Percentiles rank a stretch among this genome's conserved stretches.
These are phyloP conservation scores for Yponomeuta sedellus DNA, from an alignment of 2,888 invertebrate species.

Conservation along the genomic window DNA sequence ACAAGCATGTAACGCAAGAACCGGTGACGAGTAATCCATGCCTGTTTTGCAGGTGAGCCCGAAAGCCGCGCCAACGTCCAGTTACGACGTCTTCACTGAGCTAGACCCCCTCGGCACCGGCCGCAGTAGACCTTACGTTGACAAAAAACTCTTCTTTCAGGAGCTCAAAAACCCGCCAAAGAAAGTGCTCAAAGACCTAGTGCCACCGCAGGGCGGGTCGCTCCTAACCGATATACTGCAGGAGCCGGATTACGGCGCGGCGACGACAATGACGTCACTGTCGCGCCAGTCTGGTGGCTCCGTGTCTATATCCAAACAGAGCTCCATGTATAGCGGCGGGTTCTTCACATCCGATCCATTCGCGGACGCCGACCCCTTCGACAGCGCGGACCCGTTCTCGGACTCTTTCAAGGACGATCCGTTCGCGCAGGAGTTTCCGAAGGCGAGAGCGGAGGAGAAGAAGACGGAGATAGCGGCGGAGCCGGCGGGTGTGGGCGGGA, in stretches of 20 bases:
- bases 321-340: slow-evolving; percentile 39
- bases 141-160: slow-evolving; percentile 97
- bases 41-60: slow-evolving; percentile 62
- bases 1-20: neutral
- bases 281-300: slow-evolving; percentile 68
- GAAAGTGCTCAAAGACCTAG: slow-evolving; percentile 92
- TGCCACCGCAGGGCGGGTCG: slow-evolving; percentile 55
- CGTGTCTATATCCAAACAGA: slow-evolving; percentile 59
- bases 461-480: slow-evolving; percentile 34
- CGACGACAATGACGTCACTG: slow-evolving; percentile 66
- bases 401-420: slow-evolving; percentile 79
- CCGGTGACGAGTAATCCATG: neutral
- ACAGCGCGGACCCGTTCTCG: slow-evolving; percentile 81
- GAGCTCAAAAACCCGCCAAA: slow-evolving; percentile 96
- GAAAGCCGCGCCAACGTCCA: slow-evolving; percentile 50
- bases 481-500: slow-evolving; percentile 28
- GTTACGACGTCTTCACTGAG: slow-evolving; percentile 93
- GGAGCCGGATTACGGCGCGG: slow-evolving; percentile 47
- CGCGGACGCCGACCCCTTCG: slow-evolving; percentile 84
- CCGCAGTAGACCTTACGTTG: slow-evolving; percentile 93
- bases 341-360: slow-evolving; percentile 78
- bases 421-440: slow-evolving; percentile 69
- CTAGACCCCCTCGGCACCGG: slow-evolving; percentile 95
- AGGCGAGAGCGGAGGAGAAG: slow-evolving; percentile 40
- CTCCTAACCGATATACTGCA: slow-evolving; percentile 48